A percentile compares a stretch with the other conserved stretches of the same genome.
Conservation (phyloP, 2,113 vertebrate species). For the Mionectes macconnelli region DNA sequence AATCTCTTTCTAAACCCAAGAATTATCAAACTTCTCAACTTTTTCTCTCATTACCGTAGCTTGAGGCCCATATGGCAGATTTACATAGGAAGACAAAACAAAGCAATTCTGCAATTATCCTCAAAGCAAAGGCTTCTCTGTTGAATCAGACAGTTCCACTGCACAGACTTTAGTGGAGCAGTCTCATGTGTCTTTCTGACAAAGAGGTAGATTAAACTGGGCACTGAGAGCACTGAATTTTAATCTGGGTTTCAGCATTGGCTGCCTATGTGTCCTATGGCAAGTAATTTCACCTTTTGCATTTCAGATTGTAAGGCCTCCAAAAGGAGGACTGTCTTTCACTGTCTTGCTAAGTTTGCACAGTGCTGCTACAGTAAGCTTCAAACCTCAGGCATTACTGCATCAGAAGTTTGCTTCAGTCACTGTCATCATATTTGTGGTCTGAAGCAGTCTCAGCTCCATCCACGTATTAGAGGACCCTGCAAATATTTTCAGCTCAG, state of each 20-base stretch:
- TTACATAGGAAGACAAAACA: slow-evolving; percentile 64
- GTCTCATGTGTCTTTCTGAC: not conserved
- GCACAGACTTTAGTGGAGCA: slow-evolving; percentile 14
- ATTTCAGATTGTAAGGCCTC: not conserved
- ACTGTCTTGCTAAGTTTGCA: not conserved
- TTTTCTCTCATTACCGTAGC: slow-evolving; percentile 47
- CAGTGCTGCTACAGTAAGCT: not conserved
- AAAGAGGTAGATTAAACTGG: not conserved
- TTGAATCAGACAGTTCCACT: not conserved
- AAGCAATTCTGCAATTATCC: slow-evolving; percentile 52
- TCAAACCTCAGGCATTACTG: not conserved
- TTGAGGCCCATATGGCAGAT: slow-evolving; percentile 61
- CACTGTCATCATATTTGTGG: accelerated
- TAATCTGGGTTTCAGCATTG: not conserved
- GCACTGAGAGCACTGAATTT: not conserved
- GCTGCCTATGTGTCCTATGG: not conserved
- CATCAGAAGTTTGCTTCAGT: not conserved
- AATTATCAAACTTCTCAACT: slow-evolving; percentile 60
- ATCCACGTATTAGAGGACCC: not conserved
- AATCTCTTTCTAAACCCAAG: slow-evolving; percentile 59
- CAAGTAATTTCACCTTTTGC: not conserved
- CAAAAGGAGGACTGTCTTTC: not conserved
- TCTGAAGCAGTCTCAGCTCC: not conserved
- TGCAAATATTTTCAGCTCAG: not conserved
- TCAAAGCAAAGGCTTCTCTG: slow-evolving; percentile 41